A percentile compares a stretch with the other conserved stretches of the same genome.
Evolutionary conservation across 2,797 vertebrate species (phyloP).

Genomic region (Channallabes apus): DNA sequence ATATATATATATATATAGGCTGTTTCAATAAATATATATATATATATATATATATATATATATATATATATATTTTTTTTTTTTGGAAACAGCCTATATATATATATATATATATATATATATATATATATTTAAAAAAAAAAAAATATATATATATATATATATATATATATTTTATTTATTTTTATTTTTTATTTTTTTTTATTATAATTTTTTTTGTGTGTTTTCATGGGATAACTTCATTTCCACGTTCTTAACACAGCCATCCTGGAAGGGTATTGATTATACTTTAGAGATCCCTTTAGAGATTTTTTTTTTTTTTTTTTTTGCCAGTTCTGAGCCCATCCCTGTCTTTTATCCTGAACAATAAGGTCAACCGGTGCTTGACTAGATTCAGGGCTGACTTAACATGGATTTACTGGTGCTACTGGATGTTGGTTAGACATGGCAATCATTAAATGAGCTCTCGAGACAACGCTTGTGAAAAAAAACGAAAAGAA

Average conservation of each 20-base stretch:
- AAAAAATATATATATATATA: no score
- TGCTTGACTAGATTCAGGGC: background rate
- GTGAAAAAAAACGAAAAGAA: background rate
- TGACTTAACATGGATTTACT: constrained; percentile 19
- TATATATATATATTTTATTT: no score
- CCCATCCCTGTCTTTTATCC: background rate
- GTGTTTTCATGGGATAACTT: background rate
- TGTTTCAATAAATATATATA: no score
- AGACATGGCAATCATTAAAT: background rate
- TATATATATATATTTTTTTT: no score
- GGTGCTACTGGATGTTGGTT: background rate
- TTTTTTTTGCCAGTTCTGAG: background rate
- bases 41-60: no score
- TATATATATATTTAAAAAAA: no score
- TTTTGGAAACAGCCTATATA: no score
- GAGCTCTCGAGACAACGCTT: background rate
- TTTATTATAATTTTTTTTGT: background rate
- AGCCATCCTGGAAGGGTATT: background rate
- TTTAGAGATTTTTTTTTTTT: background rate
- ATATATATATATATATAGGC: no score
- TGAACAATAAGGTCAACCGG: background rate
- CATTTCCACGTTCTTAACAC: background rate
- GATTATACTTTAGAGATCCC: constrained; percentile 13
- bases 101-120: no score
- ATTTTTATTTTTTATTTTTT: no score